Percentiles rank a stretch among this genome's conserved stretches.
Evolutionary conservation across 2,113 vertebrate species (phyloP).

Genomic region (Eubucco bourcierii): DNA sequence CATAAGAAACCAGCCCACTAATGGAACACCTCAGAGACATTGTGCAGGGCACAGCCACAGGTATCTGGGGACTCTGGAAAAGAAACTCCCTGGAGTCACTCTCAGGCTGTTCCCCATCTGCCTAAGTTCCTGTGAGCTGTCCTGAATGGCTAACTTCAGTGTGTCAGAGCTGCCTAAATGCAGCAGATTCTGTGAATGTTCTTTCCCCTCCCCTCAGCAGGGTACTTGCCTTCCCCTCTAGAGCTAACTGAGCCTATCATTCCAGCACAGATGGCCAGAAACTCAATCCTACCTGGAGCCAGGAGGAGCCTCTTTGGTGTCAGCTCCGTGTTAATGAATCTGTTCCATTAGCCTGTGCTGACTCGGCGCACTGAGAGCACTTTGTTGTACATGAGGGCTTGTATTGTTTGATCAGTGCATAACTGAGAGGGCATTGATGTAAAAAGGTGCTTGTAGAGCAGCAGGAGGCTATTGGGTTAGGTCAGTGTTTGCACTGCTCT

Average conservation of each 20-base stretch:
- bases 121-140: background rate
- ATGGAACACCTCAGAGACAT: slow-evolving; percentile 55
- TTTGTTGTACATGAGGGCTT: slow-evolving; percentile 70
- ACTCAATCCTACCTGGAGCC: slow-evolving; percentile 62
- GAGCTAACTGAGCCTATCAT: slow-evolving; percentile 21
- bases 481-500: slow-evolving; percentile 30
- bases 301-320: slow-evolving; percentile 58
- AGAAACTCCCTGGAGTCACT: background rate
- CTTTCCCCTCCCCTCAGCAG: background rate
- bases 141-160: slow-evolving; percentile 9
- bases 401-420: slow-evolving; percentile 68
- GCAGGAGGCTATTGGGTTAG: slow-evolving; percentile 45
- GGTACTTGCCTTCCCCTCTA: background rate
- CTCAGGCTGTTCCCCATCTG: background rate
- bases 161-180: slow-evolving; percentile 30
- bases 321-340: slow-evolving; percentile 73
- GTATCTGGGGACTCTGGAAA: slow-evolving; percentile 14
- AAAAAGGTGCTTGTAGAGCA: slow-evolving; percentile 62
- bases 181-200: slow-evolving; percentile 52
- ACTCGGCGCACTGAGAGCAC: slow-evolving; percentile 56
- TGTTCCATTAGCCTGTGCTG: slow-evolving; percentile 73
- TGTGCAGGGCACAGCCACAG: slow-evolving; percentile 36
- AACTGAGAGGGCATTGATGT: slow-evolving; percentile 55
- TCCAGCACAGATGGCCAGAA: slow-evolving; percentile 66
- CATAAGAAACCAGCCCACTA: background rate